Conservation (phyloP, 2,113 vertebrate species). For the Chaetodon trifascialis region DNA sequence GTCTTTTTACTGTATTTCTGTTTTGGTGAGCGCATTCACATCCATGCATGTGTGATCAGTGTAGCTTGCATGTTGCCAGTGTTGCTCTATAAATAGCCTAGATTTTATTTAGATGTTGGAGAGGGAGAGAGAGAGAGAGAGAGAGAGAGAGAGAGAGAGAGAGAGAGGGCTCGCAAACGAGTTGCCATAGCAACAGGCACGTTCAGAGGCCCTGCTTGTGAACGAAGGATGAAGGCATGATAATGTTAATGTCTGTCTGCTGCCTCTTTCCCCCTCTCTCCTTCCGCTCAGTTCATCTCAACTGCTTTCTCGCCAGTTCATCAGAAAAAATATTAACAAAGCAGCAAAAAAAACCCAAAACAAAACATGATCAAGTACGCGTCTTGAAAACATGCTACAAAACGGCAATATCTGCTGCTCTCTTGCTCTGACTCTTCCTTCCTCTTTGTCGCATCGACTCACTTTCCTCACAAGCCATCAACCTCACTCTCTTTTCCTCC, state of each 20-base stretch:
- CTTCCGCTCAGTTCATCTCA: not conserved
- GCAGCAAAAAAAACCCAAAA: not conserved
- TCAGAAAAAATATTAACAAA: not conserved
- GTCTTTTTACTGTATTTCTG: slow-evolving; percentile 1
- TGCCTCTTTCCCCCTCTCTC: slow-evolving; percentile 21
- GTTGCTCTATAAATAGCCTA: slow-evolving; percentile 80
- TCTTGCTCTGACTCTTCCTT: not conserved
- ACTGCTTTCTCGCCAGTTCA: slow-evolving; percentile 19
- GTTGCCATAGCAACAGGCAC: slow-evolving; percentile 86
- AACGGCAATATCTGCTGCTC: not conserved
- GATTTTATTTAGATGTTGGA: slow-evolving; percentile 84
- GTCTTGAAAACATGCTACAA: not conserved
- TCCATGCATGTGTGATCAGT: slow-evolving; percentile 47
- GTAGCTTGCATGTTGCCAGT: slow-evolving; percentile 59
- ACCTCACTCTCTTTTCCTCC: not conserved
- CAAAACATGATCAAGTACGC: slow-evolving; percentile 5
- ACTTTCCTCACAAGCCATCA: slow-evolving; percentile 7
- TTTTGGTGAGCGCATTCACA: slow-evolving; percentile 35
- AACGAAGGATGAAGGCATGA: slow-evolving; percentile 68
- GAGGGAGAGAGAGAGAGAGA: slow-evolving; percentile 20
- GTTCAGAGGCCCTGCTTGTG: slow-evolving; percentile 71
- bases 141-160: slow-evolving; percentile 13
- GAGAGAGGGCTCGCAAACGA: slow-evolving; percentile 63
- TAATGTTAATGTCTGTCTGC: slow-evolving; percentile 55
- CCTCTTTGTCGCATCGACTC: not conserved